phyloP scores from a whole-genome alignment of 1,140 invertebrate genomes.

The Drosophila nebulosa region DNA sequence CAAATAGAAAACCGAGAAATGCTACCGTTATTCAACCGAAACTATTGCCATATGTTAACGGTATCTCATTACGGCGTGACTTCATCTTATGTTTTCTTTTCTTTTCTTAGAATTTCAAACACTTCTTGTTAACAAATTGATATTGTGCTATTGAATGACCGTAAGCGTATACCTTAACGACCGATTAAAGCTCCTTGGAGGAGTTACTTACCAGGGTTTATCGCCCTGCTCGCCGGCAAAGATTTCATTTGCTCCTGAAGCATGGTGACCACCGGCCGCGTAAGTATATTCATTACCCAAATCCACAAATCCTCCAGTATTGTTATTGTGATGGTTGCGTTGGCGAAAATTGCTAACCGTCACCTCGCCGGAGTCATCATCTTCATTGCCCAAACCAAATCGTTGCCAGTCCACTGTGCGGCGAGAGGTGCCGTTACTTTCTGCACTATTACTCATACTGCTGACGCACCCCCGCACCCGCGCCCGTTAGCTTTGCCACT shows the following conservation, averaged over 20 bases:
- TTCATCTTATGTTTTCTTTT: not conserved
- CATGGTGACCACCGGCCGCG: conserved; percentile 89
- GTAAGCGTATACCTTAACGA: not conserved
- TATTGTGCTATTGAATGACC: not conserved
- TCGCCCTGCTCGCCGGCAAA: conserved; percentile 92
- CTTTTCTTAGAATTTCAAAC: not conserved
- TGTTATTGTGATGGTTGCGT: conserved; percentile 74
- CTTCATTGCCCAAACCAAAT: conserved; percentile 77
- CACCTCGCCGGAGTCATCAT: conserved; percentile 56
- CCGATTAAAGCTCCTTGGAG: not conserved
- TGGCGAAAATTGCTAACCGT: conserved; percentile 78
- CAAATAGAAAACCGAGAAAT: not conserved
- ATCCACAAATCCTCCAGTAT: conserved; percentile 86
- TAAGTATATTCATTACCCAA: conserved; percentile 88
- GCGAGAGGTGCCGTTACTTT: conserved; percentile 59
- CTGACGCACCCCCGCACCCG: not conserved
- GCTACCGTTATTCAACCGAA: not conserved
- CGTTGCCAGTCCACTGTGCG: conserved; percentile 75
- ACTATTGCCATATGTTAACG: not conserved
- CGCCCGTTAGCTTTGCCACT: not conserved
- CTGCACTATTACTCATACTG: conserved; percentile 66
- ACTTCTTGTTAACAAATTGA: too few relatives aligned
- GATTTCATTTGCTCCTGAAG: conserved; percentile 92
- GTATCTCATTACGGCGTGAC: not conserved
- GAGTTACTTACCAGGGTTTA: conserved; percentile 72